These are phyloP conservation scores for Battus philenor DNA, from an alignment of 1,140 invertebrate species.

Conservation along the genomic window DNA sequence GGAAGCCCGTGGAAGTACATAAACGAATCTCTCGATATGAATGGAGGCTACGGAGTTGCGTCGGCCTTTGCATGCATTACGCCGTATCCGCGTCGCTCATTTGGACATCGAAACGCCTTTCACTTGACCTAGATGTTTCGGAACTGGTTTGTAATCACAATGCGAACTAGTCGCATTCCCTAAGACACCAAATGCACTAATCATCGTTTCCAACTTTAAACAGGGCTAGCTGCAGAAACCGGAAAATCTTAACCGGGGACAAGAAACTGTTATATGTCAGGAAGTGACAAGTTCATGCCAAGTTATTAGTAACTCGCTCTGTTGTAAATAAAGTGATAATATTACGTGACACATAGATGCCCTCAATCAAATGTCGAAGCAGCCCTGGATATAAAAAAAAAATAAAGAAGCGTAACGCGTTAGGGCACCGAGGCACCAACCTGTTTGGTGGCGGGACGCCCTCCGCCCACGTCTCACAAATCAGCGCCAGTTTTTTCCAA, in stretches of 20 bases:
- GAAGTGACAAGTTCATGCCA: neutral
- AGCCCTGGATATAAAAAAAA: constrained; percentile 53
- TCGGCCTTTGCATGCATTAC: constrained; percentile 18
- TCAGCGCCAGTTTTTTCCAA: constrained; percentile 53
- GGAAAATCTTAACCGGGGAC: too few relatives aligned
- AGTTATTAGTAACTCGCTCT: neutral
- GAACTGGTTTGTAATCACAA: constrained; percentile 68
- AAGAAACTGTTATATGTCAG: neutral
- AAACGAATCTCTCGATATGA: too few relatives aligned
- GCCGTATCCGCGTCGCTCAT: constrained; percentile 41
- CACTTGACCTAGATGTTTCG: constrained; percentile 71
- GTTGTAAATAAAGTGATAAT: too few relatives aligned
- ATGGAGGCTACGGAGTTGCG: constrained; percentile 12
- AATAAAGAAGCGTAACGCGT: constrained; percentile 45
- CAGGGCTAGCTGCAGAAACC: constrained; percentile 49
- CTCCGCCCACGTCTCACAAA: constrained; percentile 65
- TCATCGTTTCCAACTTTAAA: constrained; percentile 2
- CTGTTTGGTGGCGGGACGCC: constrained; percentile 54
- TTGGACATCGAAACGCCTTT: constrained; percentile 64
- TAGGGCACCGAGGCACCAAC: constrained; percentile 50
- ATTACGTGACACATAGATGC: too few relatives aligned
- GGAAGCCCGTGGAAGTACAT: too few relatives aligned
- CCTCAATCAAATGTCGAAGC: too few relatives aligned
- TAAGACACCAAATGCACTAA: constrained; percentile 34
- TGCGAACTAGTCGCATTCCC: constrained; percentile 42